phyloP scores from a whole-genome alignment of 2,888 invertebrate species.

The Sepioteuthis lessoniana region DNA sequence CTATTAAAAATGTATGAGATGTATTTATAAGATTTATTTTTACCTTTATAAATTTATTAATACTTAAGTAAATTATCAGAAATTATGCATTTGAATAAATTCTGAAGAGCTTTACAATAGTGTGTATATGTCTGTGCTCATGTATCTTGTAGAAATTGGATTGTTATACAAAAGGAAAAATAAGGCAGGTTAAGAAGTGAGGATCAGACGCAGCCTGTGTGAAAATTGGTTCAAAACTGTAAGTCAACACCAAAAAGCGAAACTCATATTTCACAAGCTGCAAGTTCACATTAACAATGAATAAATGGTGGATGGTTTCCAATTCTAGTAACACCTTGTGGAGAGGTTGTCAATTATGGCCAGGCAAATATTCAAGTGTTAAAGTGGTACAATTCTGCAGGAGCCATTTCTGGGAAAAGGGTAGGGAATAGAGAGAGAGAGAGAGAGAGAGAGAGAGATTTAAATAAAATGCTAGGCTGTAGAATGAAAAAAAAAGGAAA shows the following conservation, averaged over 20 bases:
- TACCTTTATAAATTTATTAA: too few relatives aligned
- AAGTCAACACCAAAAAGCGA: background rate
- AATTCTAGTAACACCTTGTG: background rate
- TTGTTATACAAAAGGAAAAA: background rate
- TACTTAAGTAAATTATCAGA: background rate
- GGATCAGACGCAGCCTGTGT: background rate
- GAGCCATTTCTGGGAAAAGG: background rate
- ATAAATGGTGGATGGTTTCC: background rate
- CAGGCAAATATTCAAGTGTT: slow-evolving; percentile 21
- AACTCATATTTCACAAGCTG: background rate
- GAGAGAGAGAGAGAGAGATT: background rate
- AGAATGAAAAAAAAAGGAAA: background rate
- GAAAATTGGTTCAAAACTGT: slow-evolving; percentile 4
- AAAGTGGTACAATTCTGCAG: background rate
- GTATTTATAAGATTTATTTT: background rate
- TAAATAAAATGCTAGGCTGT: slow-evolving; percentile 23
- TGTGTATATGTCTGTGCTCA: background rate
- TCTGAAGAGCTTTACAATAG: background rate
- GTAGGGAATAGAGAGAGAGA: background rate
- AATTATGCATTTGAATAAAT: background rate
- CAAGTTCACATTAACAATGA: slow-evolving; percentile 17
- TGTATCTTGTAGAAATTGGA: background rate
- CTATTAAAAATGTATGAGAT: background rate
- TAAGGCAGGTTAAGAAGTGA: background rate
- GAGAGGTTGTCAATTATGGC: background rate